phyloP scores from a whole-genome alignment of 2,888 invertebrate genomes.

The Pristionchus maxplancki region DNA sequence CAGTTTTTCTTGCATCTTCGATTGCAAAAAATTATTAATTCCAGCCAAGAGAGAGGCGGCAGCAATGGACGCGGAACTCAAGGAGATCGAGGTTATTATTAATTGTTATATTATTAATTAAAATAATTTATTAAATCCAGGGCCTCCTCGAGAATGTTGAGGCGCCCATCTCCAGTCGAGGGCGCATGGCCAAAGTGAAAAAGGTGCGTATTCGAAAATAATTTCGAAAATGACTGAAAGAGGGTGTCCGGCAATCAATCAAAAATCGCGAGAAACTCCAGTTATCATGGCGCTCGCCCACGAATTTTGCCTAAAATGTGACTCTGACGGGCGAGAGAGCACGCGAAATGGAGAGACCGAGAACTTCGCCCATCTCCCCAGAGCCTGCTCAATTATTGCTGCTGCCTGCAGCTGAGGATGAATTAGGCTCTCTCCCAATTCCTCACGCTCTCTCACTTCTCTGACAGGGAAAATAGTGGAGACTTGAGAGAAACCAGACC shows the following conservation, averaged over 20 bases:
- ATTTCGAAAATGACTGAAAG: background rate
- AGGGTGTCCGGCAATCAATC: background rate
- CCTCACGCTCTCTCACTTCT: background rate
- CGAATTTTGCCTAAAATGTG: background rate
- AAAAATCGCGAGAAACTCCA: background rate
- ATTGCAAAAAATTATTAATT: background rate
- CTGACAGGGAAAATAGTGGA: no score
- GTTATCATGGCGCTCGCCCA: background rate
- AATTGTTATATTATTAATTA: background rate
- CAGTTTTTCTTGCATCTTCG: background rate
- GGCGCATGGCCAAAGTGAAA: constrained; percentile 40
- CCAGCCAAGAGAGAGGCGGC: constrained; percentile 22
- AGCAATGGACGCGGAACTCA: constrained; percentile 45
- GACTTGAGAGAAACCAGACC: background rate
- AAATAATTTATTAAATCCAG: background rate
- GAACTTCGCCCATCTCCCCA: background rate
- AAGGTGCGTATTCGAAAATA: background rate
- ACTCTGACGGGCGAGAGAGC: background rate
- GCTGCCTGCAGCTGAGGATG: no score
- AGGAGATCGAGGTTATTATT: constrained; percentile 40
- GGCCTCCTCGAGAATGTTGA: constrained; percentile 46
- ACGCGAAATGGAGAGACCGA: background rate
- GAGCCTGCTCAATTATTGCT: constrained; percentile 27
- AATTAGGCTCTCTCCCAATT: no score
- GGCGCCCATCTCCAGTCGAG: constrained; percentile 36